Percentiles rank a stretch among this genome's conserved stretches.
Evolutionary conservation across 2,113 vertebrate species (phyloP).

Genomic region (Oplegnathus fasciatus): DNA sequence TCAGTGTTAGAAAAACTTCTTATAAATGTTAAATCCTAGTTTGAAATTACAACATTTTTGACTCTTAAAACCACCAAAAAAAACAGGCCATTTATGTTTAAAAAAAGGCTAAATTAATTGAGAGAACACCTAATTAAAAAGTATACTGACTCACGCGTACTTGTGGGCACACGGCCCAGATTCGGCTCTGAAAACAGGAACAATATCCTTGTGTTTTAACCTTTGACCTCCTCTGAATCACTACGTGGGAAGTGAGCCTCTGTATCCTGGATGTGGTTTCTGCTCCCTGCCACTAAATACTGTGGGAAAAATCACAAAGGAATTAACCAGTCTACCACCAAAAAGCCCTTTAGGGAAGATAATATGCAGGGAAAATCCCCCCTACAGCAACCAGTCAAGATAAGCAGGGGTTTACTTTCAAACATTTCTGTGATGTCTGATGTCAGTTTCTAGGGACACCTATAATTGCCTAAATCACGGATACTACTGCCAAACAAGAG

Average conservation of each 20-base stretch:
- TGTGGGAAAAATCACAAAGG: conserved; percentile 41
- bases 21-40: neutral
- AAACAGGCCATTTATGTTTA: neutral
- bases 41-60: neutral
- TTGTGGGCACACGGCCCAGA: neutral
- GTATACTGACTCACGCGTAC: neutral
- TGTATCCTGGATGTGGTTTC: conserved; percentile 62
- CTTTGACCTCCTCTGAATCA: conserved; percentile 47
- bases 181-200: conserved; percentile 21
- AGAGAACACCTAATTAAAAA: neutral
- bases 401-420: neutral
- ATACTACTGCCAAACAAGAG: neutral
- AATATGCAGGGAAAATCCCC: conserved; percentile 2
- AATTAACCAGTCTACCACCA: conserved; percentile 33
- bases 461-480: neutral
- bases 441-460: neutral
- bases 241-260: conserved; percentile 49
- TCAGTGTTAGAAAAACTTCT: neutral
- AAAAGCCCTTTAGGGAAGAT: neutral
- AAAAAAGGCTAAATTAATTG: neutral
- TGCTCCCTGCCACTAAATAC: conserved; percentile 29
- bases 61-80: neutral
- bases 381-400: neutral
- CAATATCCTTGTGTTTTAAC: conserved; percentile 41
- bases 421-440: neutral